Percentiles rank a stretch among this genome's conserved stretches.
Conservation (phyloP, 2,113 vertebrate genomes). For the Poeciliopsis occidentalis region DNA sequence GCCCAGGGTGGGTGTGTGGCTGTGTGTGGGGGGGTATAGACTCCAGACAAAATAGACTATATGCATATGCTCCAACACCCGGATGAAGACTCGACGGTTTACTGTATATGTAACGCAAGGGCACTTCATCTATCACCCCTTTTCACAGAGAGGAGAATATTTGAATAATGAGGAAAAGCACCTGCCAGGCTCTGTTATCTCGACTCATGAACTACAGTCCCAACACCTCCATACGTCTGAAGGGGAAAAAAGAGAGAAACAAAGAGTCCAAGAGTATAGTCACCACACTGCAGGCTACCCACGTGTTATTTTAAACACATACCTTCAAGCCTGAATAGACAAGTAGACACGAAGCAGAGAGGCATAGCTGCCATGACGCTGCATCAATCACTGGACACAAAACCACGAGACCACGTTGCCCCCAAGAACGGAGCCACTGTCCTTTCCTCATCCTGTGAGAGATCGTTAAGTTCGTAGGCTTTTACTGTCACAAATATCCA, state of each 20-base stretch:
- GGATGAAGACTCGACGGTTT: background rate
- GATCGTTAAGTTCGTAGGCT: background rate
- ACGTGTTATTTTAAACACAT: conserved; percentile 58
- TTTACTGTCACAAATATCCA: background rate
- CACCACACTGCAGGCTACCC: conserved; percentile 61
- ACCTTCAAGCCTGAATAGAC: conserved; percentile 65
- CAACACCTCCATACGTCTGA: conserved; percentile 65
- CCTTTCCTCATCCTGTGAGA: background rate
- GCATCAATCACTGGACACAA: conserved; percentile 50
- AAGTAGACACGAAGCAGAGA: conserved; percentile 54
- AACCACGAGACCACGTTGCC: conserved; percentile 34
- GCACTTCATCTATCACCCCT: conserved; percentile 29
- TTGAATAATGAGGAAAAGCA: conserved; percentile 77
- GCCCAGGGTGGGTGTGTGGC: conserved; percentile 20
- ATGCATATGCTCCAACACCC: conserved; percentile 2
- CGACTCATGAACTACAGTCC: conserved; percentile 59
- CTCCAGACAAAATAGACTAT: conserved; percentile 2
- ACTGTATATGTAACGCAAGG: conserved; percentile 23
- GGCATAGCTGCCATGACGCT: conserved; percentile 33
- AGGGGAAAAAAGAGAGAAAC: conserved; percentile 5
- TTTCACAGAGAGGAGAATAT: conserved; percentile 54
- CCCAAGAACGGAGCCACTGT: conserved; percentile 28
- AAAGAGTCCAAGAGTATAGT: conserved; percentile 40
- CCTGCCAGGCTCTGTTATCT: conserved; percentile 68
- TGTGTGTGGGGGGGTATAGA: too few relatives aligned